Conservation (phyloP, 2,888 invertebrate genomes). For the Pasiphila rectangulata region DNA sequence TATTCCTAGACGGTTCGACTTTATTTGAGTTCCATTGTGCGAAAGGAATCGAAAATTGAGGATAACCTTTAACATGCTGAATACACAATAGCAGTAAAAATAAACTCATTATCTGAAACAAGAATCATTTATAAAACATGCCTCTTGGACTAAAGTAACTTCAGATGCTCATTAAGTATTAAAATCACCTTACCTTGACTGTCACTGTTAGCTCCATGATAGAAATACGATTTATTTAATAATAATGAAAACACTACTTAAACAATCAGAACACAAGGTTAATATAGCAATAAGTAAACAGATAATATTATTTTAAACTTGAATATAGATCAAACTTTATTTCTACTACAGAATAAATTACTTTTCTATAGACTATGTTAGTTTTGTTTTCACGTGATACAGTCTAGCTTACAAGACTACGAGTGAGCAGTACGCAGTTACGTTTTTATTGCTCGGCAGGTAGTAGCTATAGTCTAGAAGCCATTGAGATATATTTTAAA, state of each 20-base stretch:
- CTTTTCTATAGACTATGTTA: slow-evolving; percentile 1
- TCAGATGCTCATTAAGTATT: too few relatives aligned
- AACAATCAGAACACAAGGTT: too few relatives aligned
- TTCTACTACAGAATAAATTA: neutral
- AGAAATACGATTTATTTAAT: slow-evolving; percentile 1
- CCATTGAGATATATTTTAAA: slow-evolving; percentile 14
- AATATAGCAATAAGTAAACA: neutral
- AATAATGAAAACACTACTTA: slow-evolving; percentile 1
- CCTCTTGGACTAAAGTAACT: too few relatives aligned
- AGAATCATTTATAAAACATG: neutral
- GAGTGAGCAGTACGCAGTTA: slow-evolving; percentile 15
- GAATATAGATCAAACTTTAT: neutral
- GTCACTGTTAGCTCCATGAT: slow-evolving; percentile 10
- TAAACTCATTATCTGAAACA: slow-evolving; percentile 10
- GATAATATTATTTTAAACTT: neutral
- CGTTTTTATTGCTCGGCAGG: slow-evolving; percentile 21
- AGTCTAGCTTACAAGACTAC: slow-evolving; percentile 18
- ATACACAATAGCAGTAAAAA: slow-evolving; percentile 1
- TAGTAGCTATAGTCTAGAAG: slow-evolving; percentile 17
- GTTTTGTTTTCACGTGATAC: slow-evolving; percentile 18
- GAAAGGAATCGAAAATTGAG: slow-evolving; percentile 17
- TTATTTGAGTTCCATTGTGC: slow-evolving; percentile 10
- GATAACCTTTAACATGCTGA: slow-evolving; percentile 6
- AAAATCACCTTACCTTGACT: slow-evolving; percentile 21
- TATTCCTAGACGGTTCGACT: slow-evolving; percentile 4